Conservation (phyloP, 1,140 invertebrate species). For the Metopolophium dirhodum region DNA sequence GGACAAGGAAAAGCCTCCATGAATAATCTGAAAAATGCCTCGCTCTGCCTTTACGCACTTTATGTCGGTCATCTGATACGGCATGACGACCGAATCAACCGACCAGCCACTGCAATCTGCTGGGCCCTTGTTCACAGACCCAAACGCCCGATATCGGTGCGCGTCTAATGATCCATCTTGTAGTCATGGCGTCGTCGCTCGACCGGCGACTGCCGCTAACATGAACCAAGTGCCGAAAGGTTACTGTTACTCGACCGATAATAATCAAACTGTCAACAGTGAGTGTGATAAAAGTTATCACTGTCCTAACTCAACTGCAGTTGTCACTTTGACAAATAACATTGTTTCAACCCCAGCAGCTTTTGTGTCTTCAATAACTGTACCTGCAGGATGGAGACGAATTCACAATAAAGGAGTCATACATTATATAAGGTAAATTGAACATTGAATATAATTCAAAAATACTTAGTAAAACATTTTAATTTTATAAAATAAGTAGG, state of each 20-base stretch:
- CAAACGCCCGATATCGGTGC: conserved; percentile 44
- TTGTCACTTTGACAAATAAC: conserved; percentile 28
- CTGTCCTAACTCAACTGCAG: conserved; percentile 31
- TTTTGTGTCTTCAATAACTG: conserved; percentile 50
- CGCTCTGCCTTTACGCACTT: conserved; percentile 48
- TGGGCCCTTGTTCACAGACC: conserved; percentile 36
- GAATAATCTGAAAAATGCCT: conserved; percentile 55
- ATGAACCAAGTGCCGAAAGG: conserved; percentile 42
- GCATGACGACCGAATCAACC: conserved; percentile 55
- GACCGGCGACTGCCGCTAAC: conserved; percentile 43
- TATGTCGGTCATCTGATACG: conserved; percentile 54
- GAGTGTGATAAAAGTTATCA: conserved; percentile 36
- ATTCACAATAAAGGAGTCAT: conserved; percentile 39
- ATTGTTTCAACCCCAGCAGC: conserved; percentile 44
- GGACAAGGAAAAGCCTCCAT: conserved; percentile 57
- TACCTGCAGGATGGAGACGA: conserved; percentile 46
- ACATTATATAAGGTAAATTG: conserved; percentile 47
- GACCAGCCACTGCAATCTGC: conserved; percentile 50
- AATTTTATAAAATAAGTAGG: background rate
- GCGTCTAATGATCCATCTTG: conserved; percentile 27
- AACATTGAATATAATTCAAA: background rate
- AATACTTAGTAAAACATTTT: background rate
- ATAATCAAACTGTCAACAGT: conserved; percentile 10
- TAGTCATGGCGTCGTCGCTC: conserved; percentile 55
- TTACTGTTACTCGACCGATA: conserved; percentile 44